These are phyloP conservation scores for Leptarthrus brevirostris DNA, from an alignment of 2,888 invertebrate species.

Conservation along the genomic window DNA sequence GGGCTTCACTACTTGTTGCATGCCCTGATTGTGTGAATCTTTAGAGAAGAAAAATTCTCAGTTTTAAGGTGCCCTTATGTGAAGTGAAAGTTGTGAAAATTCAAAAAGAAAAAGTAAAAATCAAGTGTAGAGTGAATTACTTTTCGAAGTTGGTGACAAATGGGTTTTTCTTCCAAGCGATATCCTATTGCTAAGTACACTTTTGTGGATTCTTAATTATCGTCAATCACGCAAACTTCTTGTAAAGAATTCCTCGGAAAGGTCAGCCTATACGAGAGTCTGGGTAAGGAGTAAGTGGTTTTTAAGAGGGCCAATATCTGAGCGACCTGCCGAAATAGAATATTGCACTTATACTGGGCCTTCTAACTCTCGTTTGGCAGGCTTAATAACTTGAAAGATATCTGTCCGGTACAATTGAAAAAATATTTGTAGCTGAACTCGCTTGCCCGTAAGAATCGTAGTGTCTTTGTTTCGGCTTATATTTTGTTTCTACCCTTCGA, in stretches of 20 bases:
- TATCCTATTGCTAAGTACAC: not conserved
- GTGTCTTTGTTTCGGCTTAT: no score
- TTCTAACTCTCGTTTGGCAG: no score
- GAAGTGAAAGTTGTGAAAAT: conserved; percentile 17
- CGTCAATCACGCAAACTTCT: not conserved
- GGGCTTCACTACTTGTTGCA: conserved; percentile 30
- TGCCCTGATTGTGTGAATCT: not conserved
- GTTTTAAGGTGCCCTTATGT: conserved; percentile 1
- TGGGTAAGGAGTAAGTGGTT: not conserved
- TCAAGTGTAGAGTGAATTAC: not conserved
- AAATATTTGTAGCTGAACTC: no score
- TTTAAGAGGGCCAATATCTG: no score
- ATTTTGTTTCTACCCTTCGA: no score
- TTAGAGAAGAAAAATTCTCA: not conserved
- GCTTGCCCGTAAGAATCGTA: no score
- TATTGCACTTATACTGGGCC: no score
- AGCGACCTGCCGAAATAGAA: no score
- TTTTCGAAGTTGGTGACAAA: not conserved
- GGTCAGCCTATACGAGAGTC: conserved; percentile 7
- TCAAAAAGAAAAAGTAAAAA: not conserved
- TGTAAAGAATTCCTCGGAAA: not conserved
- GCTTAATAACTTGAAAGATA: no score
- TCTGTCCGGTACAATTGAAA: no score
- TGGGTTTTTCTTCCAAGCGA: not conserved
- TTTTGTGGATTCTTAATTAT: conserved; percentile 19